Conservation (phyloP, 2,888 invertebrate genomes). For the Coelogynopora nodosa region DNA sequence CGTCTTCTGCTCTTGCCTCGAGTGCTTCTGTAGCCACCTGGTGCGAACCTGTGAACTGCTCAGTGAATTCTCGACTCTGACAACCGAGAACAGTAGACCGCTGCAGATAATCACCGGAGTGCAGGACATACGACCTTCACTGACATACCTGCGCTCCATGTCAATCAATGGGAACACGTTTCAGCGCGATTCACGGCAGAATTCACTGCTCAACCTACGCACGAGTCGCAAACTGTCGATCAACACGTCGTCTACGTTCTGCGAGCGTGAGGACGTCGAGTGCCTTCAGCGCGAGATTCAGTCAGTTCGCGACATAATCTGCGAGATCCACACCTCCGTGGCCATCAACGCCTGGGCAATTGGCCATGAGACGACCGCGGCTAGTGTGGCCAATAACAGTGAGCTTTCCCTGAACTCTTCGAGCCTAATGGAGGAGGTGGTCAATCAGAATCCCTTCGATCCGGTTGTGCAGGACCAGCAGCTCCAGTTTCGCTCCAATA, state of each 20-base stretch:
- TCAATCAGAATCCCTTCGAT: not conserved
- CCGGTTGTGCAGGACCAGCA: not conserved
- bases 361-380: constrained; percentile 3
- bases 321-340: constrained; percentile 13
- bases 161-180: constrained; percentile 19
- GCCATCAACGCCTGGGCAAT: constrained; percentile 24
- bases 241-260: too few relatives aligned
- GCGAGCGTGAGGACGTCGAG: not conserved
- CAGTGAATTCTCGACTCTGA: too few relatives aligned
- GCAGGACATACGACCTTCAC: not conserved
- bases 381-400: constrained; percentile 16
- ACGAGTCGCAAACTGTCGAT: too few relatives aligned
- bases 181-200: not conserved
- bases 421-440: too few relatives aligned
- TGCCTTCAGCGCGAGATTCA: not conserved
- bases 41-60: constrained; percentile 1
- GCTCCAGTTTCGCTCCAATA: too few relatives aligned
- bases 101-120: too few relatives aligned
- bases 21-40: constrained; percentile 3
- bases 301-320: not conserved
- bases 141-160: not conserved
- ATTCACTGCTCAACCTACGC: not conserved
- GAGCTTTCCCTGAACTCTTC: too few relatives aligned
- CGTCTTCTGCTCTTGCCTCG: constrained; percentile 32
- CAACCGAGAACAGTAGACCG: not conserved